Base-by-base conservation (phyloP, 2,888 invertebrate species). In the Xestia ashworthii region DNA sequence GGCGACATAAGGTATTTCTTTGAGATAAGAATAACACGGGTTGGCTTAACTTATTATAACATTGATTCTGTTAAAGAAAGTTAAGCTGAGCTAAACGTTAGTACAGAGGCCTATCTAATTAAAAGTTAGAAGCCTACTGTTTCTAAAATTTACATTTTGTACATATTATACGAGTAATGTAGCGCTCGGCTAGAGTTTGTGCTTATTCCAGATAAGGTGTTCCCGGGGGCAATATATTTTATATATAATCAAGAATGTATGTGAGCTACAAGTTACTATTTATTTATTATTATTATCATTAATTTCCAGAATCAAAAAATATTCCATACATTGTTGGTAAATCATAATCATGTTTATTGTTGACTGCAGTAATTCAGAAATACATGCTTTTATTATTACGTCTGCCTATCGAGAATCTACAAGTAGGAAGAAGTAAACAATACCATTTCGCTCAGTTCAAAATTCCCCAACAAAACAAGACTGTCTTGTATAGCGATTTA, bases 21-120 rank as follows among this genome's bases (percentile, higher is more conserved):
- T 32, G 53, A 74, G 32, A 19, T 14, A 32, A 32, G 12, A 32
- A 32, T 38, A 53, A 44, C 53, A 41, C 1, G n/a, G 44, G 9
- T 74, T 53, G n/a, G 44, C 9, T 74, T 53, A 55, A 55, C 16
- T 65, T 60, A 60, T 32, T 19, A 41, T 19, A 16, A 71, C 48
- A 22, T n/a, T 48, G 0, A 25, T n/a, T 65, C 25, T 38, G 14
- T 76, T 12, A 55, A 16, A n/a, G 25, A 16, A 32, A 60, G 32
- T 38, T 62, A 32, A 38, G 19, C 60, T 62, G 19, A 62, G 32
- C 76, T 16, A 32, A n/a, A 58, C 25, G 65, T 58, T 12, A 74
- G 22, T 22, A 55, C 16, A n/a, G 16, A 74, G n/a, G 32, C 25
- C 25, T 6, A 8, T 14, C 50, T 53, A 12, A 50, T 32, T 48